Evolutionary conservation across 64 coral and sea anemone genomes (phyloP).

Genomic region (Trachythela sp.): DNA sequence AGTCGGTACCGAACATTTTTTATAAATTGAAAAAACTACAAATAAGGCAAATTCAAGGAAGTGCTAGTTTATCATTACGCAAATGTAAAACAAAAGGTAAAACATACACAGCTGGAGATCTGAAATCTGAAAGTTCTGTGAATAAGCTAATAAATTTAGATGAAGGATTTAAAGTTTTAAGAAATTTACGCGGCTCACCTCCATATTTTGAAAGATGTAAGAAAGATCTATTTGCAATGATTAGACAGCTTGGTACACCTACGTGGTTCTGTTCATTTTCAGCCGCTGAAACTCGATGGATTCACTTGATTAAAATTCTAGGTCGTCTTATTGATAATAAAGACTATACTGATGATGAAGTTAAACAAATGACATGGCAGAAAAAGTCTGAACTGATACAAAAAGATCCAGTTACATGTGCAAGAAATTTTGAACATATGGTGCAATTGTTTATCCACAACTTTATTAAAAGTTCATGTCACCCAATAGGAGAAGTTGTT

Average conservation of each 20-base stretch:
- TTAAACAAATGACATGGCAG: not conserved
- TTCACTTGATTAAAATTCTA: not conserved
- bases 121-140: no score
- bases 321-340: not conserved
- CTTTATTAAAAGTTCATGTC: not conserved
- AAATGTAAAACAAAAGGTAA: no score
- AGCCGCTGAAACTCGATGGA: not conserved
- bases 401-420: not conserved
- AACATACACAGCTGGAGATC: no score
- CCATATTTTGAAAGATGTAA: not conserved
- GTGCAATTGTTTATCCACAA: not conserved
- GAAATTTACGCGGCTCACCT: not conserved
- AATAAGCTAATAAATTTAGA: no score
- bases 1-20: no score
- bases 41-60: no score
- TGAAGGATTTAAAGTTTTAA: no score
- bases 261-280: slow-evolving; percentile 6
- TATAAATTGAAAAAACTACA: no score
- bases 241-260: not conserved
- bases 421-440: not conserved
- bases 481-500: not conserved
- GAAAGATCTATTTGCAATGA: not conserved
- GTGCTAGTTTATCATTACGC: no score
- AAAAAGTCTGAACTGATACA: not conserved
- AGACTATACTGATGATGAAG: not conserved